Base-by-base conservation (phyloP, 2,888 invertebrate genomes). In the Ochropacha duplaris region DNA sequence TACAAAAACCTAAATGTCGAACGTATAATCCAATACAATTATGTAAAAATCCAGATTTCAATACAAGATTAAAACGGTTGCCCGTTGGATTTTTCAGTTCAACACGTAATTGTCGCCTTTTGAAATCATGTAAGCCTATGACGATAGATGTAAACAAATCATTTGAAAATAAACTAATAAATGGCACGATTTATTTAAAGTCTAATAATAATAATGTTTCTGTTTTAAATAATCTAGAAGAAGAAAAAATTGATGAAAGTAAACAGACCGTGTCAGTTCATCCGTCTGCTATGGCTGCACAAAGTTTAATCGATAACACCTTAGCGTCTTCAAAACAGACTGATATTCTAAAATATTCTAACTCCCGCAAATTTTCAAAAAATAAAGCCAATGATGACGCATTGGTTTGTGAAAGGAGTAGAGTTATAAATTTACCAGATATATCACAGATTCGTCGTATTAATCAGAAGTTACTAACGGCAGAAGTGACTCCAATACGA, bases 31-130 rank as follows among this genome's bases (percentile, higher is more conserved):
- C 87, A 0, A 84, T 89, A 69, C 76, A 84, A 36, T 56, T 92
- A 4, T 89, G 90, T 59, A 91, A 90, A 71, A 92, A 92, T 72
- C 92, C 92, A 0, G 92, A 92, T 67, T 92, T 92, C 55, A 92
- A 92, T 61, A 90, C 88, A 4, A 74, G 86, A 31, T 67, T 92
- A 9, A 90, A 86, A 69, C 74, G 90, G 56, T 65, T 92, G 49
- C 81, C 79, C 0, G 76, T 77, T 4, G 84, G 89, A 1, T 92
- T 92, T 64, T 81, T 87, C 44, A 82, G 76, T 64, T 83, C 76
- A 0, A 71, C 74, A 16, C 77, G 84, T 19, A 92, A 92, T 64
- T 74, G 86, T n/a, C 61, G 59, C 26, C 71, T 85, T 2, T 71
- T 90, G 1, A 87, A 83, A 66, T 68, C 75, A 31, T 86, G 88